Evolutionary conservation across 2,797 vertebrate genomes (phyloP).

Genomic region (Geotrypetes seraphini): DNA sequence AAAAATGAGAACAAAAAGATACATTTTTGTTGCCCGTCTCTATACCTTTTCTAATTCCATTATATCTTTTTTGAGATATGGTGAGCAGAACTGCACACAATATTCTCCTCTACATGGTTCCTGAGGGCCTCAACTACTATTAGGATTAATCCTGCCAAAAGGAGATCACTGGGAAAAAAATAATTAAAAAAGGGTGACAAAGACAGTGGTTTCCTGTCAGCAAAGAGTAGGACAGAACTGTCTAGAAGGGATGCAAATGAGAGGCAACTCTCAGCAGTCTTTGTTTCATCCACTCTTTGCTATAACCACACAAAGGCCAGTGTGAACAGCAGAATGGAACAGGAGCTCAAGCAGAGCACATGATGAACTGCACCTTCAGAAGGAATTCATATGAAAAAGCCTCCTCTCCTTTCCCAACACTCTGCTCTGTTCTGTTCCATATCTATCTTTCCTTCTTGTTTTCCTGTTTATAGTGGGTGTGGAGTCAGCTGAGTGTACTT

Average conservation of each 20-base stretch:
- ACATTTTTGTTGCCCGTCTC: too few relatives aligned
- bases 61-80: too few relatives aligned
- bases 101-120: slow-evolving; percentile 51
- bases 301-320: slow-evolving; percentile 38
- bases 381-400: slow-evolving; percentile 20
- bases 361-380: slow-evolving; percentile 34
- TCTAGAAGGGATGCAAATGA: slow-evolving; percentile 75
- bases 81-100: too few relatives aligned
- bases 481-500: too few relatives aligned
- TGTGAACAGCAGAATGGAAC: slow-evolving; percentile 32
- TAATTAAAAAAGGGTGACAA: slow-evolving; percentile 74
- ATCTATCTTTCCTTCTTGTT: slow-evolving; percentile 6
- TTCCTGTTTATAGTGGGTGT: too few relatives aligned
- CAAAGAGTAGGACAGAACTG: slow-evolving; percentile 63
- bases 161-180: slow-evolving; percentile 64
- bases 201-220: slow-evolving; percentile 74
- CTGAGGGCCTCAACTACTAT: slow-evolving; percentile 52
- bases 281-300: slow-evolving; percentile 62
- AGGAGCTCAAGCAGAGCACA: slow-evolving; percentile 41
- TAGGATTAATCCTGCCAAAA: slow-evolving; percentile 68
- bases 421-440: slow-evolving; percentile 1
- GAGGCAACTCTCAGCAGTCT: slow-evolving; percentile 60
- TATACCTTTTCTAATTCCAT: too few relatives aligned
- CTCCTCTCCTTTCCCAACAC: slow-evolving; percentile 5
- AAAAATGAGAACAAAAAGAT: too few relatives aligned